Evolutionary conservation across 1,140 invertebrate species (phyloP).

Genomic region (Trissolcus basalis): DNA sequence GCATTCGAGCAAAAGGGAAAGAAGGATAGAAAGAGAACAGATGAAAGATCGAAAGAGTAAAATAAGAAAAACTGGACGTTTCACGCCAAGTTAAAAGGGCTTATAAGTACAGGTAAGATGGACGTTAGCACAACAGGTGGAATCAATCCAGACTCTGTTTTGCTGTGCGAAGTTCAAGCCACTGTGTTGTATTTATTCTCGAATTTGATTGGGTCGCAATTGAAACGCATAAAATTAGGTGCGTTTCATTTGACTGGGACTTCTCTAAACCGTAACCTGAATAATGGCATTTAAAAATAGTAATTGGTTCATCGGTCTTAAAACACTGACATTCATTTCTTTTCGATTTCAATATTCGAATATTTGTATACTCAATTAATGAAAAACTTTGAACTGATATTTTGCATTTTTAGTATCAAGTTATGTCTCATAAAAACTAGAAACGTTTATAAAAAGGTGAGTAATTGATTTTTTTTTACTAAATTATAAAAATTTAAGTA

Average conservation of each 20-base stretch:
- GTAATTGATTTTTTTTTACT: too few relatives aligned
- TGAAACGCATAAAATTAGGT: too few relatives aligned
- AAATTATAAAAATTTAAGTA: too few relatives aligned
- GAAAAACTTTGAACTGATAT: too few relatives aligned
- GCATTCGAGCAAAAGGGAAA: slow-evolving; percentile 63
- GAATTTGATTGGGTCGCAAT: slow-evolving; percentile 29
- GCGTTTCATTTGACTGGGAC: too few relatives aligned
- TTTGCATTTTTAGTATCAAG: too few relatives aligned
- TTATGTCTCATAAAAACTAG: too few relatives aligned
- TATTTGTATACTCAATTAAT: too few relatives aligned
- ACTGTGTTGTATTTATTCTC: slow-evolving; percentile 11
- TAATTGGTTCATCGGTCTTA: slow-evolving; percentile 30
- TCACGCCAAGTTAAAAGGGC: neutral
- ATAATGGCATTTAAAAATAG: slow-evolving; percentile 38
- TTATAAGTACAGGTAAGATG: neutral
- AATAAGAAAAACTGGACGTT: slow-evolving; percentile 9
- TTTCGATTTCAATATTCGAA: neutral
- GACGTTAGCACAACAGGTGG: slow-evolving; percentile 48
- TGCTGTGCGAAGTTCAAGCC: slow-evolving; percentile 33
- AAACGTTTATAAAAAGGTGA: too few relatives aligned
- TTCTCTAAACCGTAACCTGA: slow-evolving; percentile 13
- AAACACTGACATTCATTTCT: too few relatives aligned
- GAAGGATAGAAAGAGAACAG: slow-evolving; percentile 48
- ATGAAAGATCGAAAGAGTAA: slow-evolving; percentile 23
- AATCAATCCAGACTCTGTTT: slow-evolving; percentile 22